Conservation (phyloP, 2,113 vertebrate species). For the Picathartes gymnocephalus region DNA sequence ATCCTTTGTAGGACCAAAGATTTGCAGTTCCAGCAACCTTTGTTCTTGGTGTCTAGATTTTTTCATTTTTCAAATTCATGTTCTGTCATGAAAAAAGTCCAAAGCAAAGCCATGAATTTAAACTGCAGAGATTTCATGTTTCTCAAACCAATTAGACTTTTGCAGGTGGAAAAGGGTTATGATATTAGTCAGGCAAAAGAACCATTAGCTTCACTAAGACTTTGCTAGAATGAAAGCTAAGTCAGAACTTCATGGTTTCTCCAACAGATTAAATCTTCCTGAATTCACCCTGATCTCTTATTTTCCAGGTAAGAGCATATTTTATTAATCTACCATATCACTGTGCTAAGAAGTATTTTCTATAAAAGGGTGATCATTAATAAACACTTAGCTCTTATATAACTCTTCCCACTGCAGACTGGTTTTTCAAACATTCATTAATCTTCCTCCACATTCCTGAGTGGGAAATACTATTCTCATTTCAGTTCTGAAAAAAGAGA, state of each 20-base stretch:
- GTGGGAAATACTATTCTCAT: conserved; percentile 23
- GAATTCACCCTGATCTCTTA: neutral
- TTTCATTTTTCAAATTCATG: neutral
- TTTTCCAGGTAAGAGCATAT: neutral
- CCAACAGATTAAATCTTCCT: neutral
- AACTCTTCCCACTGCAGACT: conserved; percentile 27
- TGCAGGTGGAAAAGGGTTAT: neutral
- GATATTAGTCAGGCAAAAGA: neutral
- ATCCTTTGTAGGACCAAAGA: neutral
- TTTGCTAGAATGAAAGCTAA: neutral
- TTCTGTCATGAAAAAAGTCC: neutral
- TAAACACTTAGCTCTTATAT: conserved; percentile 29
- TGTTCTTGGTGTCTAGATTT: neutral
- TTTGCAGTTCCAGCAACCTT: neutral
- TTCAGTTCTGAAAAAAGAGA: neutral
- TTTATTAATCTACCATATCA: conserved; percentile 12
- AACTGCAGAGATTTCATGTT: neutral
- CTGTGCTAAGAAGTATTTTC: neutral
- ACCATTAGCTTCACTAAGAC: neutral
- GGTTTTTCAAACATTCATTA: conserved; percentile 51
- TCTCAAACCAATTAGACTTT: neutral
- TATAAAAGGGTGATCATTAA: neutral
- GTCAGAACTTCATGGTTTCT: neutral
- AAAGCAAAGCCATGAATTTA: neutral
- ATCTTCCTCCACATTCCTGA: conserved; percentile 20